Evolutionary conservation across 2,113 vertebrate species (phyloP).

Genomic region (Nesospiza acunhae): DNA sequence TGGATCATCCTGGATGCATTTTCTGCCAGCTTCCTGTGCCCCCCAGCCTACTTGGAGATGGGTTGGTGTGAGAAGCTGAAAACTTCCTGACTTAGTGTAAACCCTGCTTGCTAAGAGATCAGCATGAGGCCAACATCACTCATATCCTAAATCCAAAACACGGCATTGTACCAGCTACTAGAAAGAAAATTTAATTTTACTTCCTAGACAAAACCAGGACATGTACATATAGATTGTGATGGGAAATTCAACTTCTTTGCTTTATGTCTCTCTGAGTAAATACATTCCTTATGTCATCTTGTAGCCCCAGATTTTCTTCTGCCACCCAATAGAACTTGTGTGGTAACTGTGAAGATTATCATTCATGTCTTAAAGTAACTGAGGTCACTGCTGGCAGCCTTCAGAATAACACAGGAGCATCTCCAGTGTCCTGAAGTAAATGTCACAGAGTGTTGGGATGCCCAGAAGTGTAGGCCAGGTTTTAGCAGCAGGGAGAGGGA

Average conservation of each 20-base stretch:
- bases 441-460: not conserved
- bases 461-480: not conserved
- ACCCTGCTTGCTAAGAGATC: not conserved
- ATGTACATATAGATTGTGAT: not conserved
- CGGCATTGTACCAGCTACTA: not conserved
- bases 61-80: not conserved
- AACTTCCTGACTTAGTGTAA: not conserved
- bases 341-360: not conserved
- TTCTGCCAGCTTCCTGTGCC: too few species aligned
- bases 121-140: not conserved
- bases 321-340: not conserved
- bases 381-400: not conserved
- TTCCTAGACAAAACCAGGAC: not conserved
- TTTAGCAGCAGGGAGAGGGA: constrained; percentile 3
- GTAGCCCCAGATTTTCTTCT: not conserved
- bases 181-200: not conserved
- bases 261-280: not conserved
- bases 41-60: not conserved
- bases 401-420: not conserved
- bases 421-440: not conserved
- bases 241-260: not conserved
- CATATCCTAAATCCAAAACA: not conserved
- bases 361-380: not conserved
- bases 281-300: not conserved
- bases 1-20: too few species aligned